phyloP scores from a whole-genome alignment of 1,140 invertebrate genomes.

The Drosophila kepulauana region DNA sequence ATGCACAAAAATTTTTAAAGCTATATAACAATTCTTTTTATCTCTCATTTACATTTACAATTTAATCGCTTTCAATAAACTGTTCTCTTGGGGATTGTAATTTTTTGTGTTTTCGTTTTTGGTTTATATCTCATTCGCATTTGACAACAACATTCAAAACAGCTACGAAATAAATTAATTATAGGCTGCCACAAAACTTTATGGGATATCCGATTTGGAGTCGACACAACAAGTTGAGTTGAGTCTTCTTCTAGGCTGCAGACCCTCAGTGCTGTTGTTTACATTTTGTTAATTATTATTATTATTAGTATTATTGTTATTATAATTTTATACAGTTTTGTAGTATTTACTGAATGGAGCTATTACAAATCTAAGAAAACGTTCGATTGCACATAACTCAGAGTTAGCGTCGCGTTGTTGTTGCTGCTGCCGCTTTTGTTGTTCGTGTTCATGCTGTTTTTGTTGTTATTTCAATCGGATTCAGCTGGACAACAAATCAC shows the following conservation, averaged over 20 bases:
- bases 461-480: constrained; percentile 29
- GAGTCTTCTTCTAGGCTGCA: constrained; percentile 14
- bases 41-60: constrained; percentile 31
- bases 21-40: constrained; percentile 51
- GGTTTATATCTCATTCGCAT: constrained; percentile 30
- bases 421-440: constrained; percentile 12
- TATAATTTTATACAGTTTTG: constrained; percentile 36
- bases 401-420: constrained; percentile 16
- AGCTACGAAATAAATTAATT: constrained; percentile 33
- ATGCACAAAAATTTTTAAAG: constrained; percentile 46
- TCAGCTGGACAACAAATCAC: constrained; percentile 62
- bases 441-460: constrained; percentile 4
- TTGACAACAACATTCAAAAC: constrained; percentile 44
- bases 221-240: constrained; percentile 16
- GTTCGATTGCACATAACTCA: constrained; percentile 43
- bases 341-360: constrained; percentile 14
- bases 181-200: constrained; percentile 22
- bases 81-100: neutral
- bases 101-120: constrained; percentile 24
- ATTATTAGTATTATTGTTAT: constrained; percentile 8
- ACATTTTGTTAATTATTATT: constrained; percentile 5
- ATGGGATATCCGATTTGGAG: constrained; percentile 9
- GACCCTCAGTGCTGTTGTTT: constrained; percentile 31
- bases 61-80: constrained; percentile 28
- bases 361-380: constrained; percentile 32